Base-by-base conservation (phyloP, 2,888 invertebrate species). In the Pyrrhosoma nymphula region DNA sequence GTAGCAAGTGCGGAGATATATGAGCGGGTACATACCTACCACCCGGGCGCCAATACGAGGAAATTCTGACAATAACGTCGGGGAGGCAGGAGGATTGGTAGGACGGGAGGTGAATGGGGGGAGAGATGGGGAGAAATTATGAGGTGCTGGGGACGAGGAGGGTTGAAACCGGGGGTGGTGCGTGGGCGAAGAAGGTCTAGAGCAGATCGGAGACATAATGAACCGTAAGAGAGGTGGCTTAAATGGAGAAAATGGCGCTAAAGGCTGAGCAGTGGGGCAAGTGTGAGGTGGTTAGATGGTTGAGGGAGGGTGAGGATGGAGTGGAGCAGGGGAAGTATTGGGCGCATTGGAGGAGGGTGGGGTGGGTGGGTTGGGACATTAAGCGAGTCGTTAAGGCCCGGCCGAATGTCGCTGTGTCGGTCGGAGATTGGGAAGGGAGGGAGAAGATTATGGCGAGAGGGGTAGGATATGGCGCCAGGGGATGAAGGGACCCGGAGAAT, bases 171-270 rank as follows among this genome's bases (percentile, higher is more conserved):
- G 23, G 35, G 91, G 23, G 10, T 56, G 10, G 55, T 56, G 56
- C 89, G 55, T 35, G 82, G 82, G 82, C 35, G 82, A 16, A 26
- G 14, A 35, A 35, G 35, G 35, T 35, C 35, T 82, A 82, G 35
- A 82, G 82, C 30, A 82, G 82, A 82, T 30, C 82, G 35, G 35
- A 14, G 35, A 82, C 82, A 82, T 82, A 82, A 82, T 82, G 82
- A 82, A 82, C 82, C 82, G 82, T 82, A 35, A 35, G 82, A 35
- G 82, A 82, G 82, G 82, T 82, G 82, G 82, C 82, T 82, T 82
- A 35, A 82, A 82, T 35, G 82, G 82, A 82, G 82, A 35, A 82
- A 82, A 82, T 82, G 82, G 82, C 82, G 82, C 82, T 35, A 35
- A 82, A 26, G 82, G 35, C 82, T 82, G 35, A 60, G 39, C 0